phyloP scores from a whole-genome alignment of 2,113 vertebrate genomes.

The Etia nguti region DNA sequence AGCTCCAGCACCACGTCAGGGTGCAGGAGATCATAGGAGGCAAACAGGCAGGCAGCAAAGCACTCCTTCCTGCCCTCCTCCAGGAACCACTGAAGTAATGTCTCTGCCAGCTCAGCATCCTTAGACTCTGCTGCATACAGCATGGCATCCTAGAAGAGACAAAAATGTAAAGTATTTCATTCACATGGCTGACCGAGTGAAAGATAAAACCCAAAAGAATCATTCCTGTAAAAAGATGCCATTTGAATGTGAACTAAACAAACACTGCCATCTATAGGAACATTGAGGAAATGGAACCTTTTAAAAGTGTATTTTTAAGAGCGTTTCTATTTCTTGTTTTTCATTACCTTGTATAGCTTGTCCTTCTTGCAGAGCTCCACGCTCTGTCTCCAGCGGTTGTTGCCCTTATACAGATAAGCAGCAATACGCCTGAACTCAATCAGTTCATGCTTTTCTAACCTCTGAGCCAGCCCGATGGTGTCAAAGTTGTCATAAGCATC shows the following conservation, averaged over 20 bases:
- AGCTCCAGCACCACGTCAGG: slow-evolving; percentile 86
- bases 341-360: slow-evolving; percentile 83
- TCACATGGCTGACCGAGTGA: neutral
- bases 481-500: slow-evolving; percentile 90
- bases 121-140: slow-evolving; percentile 85
- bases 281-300: neutral
- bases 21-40: slow-evolving; percentile 84
- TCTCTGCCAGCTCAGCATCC: slow-evolving; percentile 81
- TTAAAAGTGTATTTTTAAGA: neutral
- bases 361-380: slow-evolving; percentile 93
- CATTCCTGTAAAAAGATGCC: neutral
- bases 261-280: slow-evolving; percentile 7
- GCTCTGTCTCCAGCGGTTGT: slow-evolving; percentile 89
- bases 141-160: slow-evolving; percentile 81
- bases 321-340: neutral
- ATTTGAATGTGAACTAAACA: neutral
- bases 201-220: neutral
- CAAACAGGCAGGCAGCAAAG: slow-evolving; percentile 85
- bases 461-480: slow-evolving; percentile 83
- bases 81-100: slow-evolving; percentile 86
- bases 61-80: slow-evolving; percentile 85
- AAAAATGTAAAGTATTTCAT: neutral
- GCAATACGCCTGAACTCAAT: slow-evolving; percentile 89
- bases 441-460: slow-evolving; percentile 85
- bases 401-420: slow-evolving; percentile 86